phyloP scores from a whole-genome alignment of 2,113 vertebrate species.

The Sprattus sprattus region DNA sequence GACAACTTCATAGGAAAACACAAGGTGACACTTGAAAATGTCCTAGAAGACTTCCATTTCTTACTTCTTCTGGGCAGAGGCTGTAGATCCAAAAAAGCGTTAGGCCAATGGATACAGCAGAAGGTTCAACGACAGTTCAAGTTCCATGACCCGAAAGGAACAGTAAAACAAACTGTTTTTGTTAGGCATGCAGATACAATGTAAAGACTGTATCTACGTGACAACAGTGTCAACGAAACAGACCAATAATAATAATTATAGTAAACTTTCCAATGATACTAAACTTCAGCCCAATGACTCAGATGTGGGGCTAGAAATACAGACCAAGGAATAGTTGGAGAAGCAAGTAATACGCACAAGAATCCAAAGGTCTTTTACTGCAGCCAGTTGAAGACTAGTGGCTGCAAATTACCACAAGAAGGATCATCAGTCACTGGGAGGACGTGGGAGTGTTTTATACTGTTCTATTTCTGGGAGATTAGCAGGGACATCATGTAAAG shows the following conservation, averaged over 20 bases:
- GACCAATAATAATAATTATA: background rate
- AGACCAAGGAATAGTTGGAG: background rate
- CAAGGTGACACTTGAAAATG: background rate
- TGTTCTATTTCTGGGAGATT: background rate
- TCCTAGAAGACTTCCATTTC: background rate
- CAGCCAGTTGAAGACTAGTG: background rate
- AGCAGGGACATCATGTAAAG: conserved; percentile 1
- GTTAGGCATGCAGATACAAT: background rate
- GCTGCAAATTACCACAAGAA: background rate
- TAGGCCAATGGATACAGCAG: background rate
- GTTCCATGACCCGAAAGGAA: background rate
- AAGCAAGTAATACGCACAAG: background rate
- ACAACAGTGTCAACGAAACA: background rate
- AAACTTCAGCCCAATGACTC: background rate
- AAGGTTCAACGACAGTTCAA: background rate
- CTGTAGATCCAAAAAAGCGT: background rate
- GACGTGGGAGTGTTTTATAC: background rate
- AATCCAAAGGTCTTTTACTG: background rate
- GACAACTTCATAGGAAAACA: background rate
- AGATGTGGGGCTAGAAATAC: background rate
- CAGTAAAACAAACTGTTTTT: background rate
- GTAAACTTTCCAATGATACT: background rate
- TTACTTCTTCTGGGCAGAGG: background rate
- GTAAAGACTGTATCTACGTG: background rate
- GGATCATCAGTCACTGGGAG: background rate